These are phyloP conservation scores for Pseudomyrmex dendroicus DNA, from an alignment of 1,140 invertebrate genomes.

Conservation along the genomic window DNA sequence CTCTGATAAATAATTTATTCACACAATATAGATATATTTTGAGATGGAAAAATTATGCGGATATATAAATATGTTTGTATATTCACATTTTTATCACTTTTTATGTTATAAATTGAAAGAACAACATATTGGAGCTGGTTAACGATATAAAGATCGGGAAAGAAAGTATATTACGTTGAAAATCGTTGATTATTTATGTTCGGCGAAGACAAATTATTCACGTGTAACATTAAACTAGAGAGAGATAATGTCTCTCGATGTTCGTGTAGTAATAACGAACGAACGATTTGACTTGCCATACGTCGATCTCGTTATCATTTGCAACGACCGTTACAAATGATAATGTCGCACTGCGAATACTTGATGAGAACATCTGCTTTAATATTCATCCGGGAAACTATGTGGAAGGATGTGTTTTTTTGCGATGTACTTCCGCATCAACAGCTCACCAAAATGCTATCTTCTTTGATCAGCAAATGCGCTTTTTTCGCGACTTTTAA, in stretches of 20 bases:
- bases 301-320: constrained; percentile 56
- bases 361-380: constrained; percentile 52
- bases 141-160: background rate
- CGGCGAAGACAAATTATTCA: constrained; percentile 59
- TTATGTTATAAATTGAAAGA: background rate
- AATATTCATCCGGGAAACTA: constrained; percentile 38
- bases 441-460: constrained; percentile 11
- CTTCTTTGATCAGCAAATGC: constrained; percentile 2
- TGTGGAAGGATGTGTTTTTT: background rate
- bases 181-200: constrained; percentile 58
- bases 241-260: constrained; percentile 36
- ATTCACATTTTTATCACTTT: background rate
- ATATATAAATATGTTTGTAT: background rate
- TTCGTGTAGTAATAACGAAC: constrained; percentile 70
- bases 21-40: background rate
- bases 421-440: constrained; percentile 6
- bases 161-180: background rate
- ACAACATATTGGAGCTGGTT: background rate
- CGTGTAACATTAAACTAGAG: constrained; percentile 40
- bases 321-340: constrained; percentile 25
- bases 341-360: background rate
- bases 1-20: background rate
- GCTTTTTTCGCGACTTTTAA: background rate
- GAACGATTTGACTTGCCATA: constrained; percentile 71
- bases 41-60: background rate